Percentiles rank a stretch among this genome's conserved stretches.
These are phyloP conservation scores for Cebus imitator DNA, from an alignment of 2,113 vertebrate species.

Conservation along the genomic window DNA sequence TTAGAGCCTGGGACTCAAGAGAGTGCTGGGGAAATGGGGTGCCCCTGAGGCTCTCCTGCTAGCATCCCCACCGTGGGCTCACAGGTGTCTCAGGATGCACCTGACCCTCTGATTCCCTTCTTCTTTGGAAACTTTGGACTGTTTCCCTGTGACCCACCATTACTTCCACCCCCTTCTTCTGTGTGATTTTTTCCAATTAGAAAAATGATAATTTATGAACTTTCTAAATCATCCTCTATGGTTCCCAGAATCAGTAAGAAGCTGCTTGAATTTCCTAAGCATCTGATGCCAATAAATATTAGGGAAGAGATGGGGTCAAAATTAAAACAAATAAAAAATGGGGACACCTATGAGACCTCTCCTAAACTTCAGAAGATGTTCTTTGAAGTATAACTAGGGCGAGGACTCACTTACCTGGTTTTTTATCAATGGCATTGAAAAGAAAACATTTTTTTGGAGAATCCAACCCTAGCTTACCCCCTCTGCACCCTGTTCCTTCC, in stretches of 20 bases:
- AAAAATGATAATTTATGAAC: no score
- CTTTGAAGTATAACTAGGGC: neutral
- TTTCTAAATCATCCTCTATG: neutral
- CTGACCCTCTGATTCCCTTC: neutral
- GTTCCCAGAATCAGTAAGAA: no score
- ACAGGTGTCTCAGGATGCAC: rapidly evolving
- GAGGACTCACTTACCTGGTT: neutral
- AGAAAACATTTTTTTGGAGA: neutral
- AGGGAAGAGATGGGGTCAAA: neutral
- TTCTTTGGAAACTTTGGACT: neutral
- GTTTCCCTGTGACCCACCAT: neutral
- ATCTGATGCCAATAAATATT: neutral
- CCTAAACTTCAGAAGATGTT: no score
- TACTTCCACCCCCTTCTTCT: neutral
- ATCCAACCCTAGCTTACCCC: rapidly evolving
- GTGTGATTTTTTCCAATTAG: neutral
- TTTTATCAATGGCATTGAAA: no score
- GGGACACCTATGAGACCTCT: neutral
- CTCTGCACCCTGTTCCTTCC: no score
- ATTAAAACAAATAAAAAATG: neutral
- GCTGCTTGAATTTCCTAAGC: neutral
- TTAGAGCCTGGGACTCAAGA: neutral
- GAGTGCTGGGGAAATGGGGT: rapidly evolving
- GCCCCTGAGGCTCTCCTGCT: rapidly evolving
- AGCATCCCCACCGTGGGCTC: rapidly evolving